Evolutionary conservation across 2,797 vertebrate genomes (phyloP).

Genomic region (Chiroxiphia lanceolata): DNA sequence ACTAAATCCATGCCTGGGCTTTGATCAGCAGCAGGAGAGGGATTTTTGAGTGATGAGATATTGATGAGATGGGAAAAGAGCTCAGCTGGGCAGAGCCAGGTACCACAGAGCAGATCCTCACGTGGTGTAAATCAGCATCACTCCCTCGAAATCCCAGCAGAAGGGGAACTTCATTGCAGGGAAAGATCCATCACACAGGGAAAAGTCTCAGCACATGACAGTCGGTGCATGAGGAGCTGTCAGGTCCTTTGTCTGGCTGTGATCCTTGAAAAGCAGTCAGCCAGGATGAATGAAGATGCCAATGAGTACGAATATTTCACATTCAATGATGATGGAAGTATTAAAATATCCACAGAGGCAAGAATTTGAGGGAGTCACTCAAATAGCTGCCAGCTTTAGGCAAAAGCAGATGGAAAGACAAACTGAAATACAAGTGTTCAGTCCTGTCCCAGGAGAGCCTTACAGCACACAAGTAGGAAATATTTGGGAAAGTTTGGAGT

Average conservation of each 20-base stretch:
- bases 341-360: neutral
- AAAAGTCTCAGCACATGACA: neutral
- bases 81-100: neutral
- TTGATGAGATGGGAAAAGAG: neutral
- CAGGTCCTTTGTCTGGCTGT: neutral
- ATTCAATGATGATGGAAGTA: neutral
- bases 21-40: neutral
- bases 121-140: rapidly evolving
- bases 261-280: neutral
- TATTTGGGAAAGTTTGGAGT: neutral
- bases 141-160: neutral
- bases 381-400: neutral
- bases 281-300: neutral
- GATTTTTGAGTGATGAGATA: neutral
- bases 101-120: neutral
- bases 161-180: rapidly evolving
- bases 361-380: neutral
- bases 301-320: neutral
- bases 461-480: neutral
- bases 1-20: neutral
- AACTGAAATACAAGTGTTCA: neutral
- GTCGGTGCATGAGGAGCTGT: rapidly evolving
- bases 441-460: neutral
- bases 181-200: neutral
- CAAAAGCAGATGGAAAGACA: neutral